phyloP scores from a whole-genome alignment of 2,888 invertebrate genomes.

The Tuberolachnus salignus region DNA sequence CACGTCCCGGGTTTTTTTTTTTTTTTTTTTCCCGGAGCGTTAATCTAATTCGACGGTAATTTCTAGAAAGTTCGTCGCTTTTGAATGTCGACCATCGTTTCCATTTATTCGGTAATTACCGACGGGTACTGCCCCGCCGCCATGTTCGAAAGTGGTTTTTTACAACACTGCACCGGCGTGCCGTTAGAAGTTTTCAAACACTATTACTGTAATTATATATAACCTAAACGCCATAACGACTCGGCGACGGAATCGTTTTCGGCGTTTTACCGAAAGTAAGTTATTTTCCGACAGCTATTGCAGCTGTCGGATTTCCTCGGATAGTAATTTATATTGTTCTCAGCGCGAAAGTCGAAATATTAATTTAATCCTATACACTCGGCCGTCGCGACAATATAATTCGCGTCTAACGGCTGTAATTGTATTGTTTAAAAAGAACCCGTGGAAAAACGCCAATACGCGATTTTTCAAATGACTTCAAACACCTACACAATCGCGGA shows the following conservation, averaged over 20 bases:
- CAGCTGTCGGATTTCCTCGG: neutral
- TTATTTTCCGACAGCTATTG: conserved; percentile 5
- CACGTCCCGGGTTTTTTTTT: too few species aligned
- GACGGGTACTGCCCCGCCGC: conserved; percentile 12
- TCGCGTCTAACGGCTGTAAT: too few species aligned
- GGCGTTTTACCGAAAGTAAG: conserved; percentile 6
- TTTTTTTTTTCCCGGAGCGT: neutral
- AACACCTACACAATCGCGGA: neutral
- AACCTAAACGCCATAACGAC: conserved; percentile 16
- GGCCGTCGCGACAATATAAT: too few species aligned
- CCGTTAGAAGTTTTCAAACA: conserved; percentile 18
- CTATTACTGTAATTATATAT: neutral
- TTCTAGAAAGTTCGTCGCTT: neutral
- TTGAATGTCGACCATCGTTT: conserved; percentile 27
- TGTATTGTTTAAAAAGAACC: too few species aligned
- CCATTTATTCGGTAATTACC: conserved; percentile 30
- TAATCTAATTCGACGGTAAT: conserved; percentile 27
- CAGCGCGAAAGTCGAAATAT: neutral
- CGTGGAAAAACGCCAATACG: too few species aligned
- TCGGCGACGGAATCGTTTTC: conserved; percentile 6
- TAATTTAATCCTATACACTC: neutral
- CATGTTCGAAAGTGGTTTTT: conserved; percentile 27
- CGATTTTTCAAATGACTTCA: too few species aligned
- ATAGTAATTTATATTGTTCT: conserved; percentile 9
- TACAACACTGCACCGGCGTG: conserved; percentile 12